Evolutionary conservation across 1,140 invertebrate genomes (phyloP).

Genomic region (Drosophila lini): DNA sequence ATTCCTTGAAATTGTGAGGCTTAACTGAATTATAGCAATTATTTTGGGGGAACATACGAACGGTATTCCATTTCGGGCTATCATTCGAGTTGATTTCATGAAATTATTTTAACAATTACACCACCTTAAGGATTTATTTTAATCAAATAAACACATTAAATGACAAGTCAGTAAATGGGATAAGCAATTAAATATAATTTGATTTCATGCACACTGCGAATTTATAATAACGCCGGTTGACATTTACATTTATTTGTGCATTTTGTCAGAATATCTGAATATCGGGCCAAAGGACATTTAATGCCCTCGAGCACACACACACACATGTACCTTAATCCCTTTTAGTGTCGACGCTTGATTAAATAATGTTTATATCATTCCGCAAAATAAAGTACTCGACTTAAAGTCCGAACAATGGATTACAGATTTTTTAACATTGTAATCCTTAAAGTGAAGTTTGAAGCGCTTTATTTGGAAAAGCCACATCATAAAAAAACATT

Average conservation of each 20-base stretch:
- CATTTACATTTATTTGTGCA: conserved; percentile 11
- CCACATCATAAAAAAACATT: conserved; percentile 41
- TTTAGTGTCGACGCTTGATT: conserved; percentile 13
- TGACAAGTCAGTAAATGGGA: not conserved
- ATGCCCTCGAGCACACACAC: not conserved
- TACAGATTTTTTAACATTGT: conserved; percentile 29
- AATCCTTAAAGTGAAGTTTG: conserved; percentile 41
- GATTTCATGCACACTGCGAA: conserved; percentile 4
- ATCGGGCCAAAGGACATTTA: conserved; percentile 4
- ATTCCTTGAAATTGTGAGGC: not conserved
- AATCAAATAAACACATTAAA: conserved; percentile 12
- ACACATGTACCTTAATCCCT: conserved; percentile 18
- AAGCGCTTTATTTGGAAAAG: conserved; percentile 26
- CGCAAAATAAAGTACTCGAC: conserved; percentile 3
- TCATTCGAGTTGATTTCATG: not conserved
- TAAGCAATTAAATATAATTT: conserved; percentile 24
- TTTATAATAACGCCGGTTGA: conserved; percentile 7
- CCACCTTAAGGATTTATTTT: conserved; percentile 12
- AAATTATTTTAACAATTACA: not conserved
- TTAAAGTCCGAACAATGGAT: conserved; percentile 25
- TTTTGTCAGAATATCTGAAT: conserved; percentile 1
- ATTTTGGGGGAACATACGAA: conserved; percentile 6
- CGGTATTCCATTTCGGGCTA: not conserved
- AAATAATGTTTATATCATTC: conserved; percentile 25
- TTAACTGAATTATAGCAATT: conserved; percentile 22